These are phyloP conservation scores for Drosophila pseudoobscura DNA, from an alignment of 1,140 invertebrate genomes.

Conservation along the genomic window DNA sequence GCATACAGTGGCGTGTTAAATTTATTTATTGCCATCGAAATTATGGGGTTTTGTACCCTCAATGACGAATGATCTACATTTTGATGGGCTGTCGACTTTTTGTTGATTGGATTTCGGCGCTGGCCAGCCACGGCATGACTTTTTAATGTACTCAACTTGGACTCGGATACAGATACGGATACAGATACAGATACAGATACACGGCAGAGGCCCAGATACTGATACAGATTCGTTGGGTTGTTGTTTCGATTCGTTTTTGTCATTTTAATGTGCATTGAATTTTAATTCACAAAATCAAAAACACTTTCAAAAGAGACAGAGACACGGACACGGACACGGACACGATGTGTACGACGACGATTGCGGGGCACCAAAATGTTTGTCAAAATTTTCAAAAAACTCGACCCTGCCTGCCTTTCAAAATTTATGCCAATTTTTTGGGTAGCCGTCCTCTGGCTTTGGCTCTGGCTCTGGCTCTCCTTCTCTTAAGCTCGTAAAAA, in stretches of 20 bases:
- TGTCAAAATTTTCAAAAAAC: slow-evolving; percentile 75
- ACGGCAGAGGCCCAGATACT: slow-evolving; percentile 1
- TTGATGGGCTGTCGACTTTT: slow-evolving; percentile 56
- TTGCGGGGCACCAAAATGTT: slow-evolving; percentile 60
- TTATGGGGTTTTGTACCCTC: slow-evolving; percentile 66
- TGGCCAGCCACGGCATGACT: slow-evolving; percentile 52
- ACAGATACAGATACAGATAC: slow-evolving; percentile 17
- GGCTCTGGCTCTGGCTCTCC: background rate
- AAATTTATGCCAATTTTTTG: slow-evolving; percentile 75
- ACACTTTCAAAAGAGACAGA: slow-evolving; percentile 33
- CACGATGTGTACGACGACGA: slow-evolving; percentile 36
- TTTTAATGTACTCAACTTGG: slow-evolving; percentile 66
- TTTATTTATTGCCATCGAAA: slow-evolving; percentile 72
- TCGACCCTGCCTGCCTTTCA: slow-evolving; percentile 48
- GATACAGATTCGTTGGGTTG: slow-evolving; percentile 3
- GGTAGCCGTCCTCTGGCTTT: background rate
- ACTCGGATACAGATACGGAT: slow-evolving; percentile 9
- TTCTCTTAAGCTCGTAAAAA: slow-evolving; percentile 45
- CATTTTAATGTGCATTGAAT: slow-evolving; percentile 80
- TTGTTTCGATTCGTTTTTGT: slow-evolving; percentile 69
- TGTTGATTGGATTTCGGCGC: slow-evolving; percentile 38
- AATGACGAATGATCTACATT: slow-evolving; percentile 80
- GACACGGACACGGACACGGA: background rate
- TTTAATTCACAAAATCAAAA: slow-evolving; percentile 76
- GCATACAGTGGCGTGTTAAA: slow-evolving; percentile 67